A percentile compares a stretch with the other conserved stretches of the same genome.
Evolutionary conservation across 2,797 vertebrate species (phyloP).

Genomic region (Xenopus petersii): DNA sequence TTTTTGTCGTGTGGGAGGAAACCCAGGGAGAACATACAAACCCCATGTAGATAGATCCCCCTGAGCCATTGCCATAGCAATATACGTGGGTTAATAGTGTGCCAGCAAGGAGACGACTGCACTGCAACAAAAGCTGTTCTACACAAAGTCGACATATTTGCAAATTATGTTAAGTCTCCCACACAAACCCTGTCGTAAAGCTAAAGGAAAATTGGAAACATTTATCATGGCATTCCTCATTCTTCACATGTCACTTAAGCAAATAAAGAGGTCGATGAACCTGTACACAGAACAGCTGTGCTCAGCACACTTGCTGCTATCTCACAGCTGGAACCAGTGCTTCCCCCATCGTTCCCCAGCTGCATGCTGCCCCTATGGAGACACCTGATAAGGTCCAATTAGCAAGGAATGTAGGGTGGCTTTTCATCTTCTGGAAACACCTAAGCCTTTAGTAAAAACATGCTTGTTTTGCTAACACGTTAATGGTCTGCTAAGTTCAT

Average conservation of each 20-base stretch:
- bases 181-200: conserved; percentile 31
- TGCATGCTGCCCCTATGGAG: conserved; percentile 23
- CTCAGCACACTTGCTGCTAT: not conserved
- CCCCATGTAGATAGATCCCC: no score
- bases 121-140: not conserved
- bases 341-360: conserved; percentile 3
- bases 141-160: not conserved
- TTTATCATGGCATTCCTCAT: conserved; percentile 21
- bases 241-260: conserved; percentile 21
- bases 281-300: conserved; percentile 36
- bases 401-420: conserved; percentile 36
- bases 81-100: no score
- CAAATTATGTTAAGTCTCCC: conserved; percentile 30
- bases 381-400: conserved; percentile 44
- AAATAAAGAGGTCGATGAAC: conserved; percentile 35
- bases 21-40: no score
- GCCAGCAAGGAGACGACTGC: no score
- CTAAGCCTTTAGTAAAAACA: conserved; percentile 24
- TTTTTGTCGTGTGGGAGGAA: no score
- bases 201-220: conserved; percentile 8
- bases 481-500: conserved; percentile 39
- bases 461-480: conserved; percentile 34
- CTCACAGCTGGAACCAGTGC: conserved; percentile 34
- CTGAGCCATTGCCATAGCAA: no score
- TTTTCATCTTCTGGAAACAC: conserved; percentile 44